Percentiles rank a stretch among this genome's conserved stretches.
Evolutionary conservation across 2,888 invertebrate genomes (phyloP).

Genomic region (Coecobrya sp.): DNA sequence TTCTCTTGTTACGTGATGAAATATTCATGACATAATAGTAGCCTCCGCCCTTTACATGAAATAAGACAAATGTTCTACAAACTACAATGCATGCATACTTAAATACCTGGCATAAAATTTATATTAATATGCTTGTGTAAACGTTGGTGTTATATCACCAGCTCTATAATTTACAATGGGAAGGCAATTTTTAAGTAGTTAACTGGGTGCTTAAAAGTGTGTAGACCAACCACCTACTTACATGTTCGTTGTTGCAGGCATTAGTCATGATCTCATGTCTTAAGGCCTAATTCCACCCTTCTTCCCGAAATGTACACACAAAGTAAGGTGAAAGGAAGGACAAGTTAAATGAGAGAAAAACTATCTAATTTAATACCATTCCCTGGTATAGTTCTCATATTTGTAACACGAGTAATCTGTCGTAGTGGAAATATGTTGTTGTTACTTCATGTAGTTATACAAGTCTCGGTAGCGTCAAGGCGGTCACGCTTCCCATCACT

Average conservation of each 20-base stretch:
- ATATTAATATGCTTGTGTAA: not conserved
- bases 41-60: not conserved
- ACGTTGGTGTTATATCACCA: not conserved
- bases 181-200: not conserved
- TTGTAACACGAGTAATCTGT: not conserved
- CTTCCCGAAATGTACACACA: not conserved
- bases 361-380: not conserved
- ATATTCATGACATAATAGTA: conserved; percentile 7
- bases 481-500: conserved; percentile 44
- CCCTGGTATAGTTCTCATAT: not conserved
- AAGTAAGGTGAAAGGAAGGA: not conserved
- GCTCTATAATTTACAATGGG: not conserved
- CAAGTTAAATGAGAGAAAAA: not conserved
- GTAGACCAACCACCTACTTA: not conserved
- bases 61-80: not conserved
- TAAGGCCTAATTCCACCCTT: not conserved
- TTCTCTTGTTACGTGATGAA: not conserved
- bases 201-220: not conserved
- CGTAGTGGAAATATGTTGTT: not conserved
- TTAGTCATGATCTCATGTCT: not conserved
- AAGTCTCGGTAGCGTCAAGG: not conserved
- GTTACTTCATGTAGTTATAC: not conserved
- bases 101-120: not conserved
- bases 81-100: not conserved
- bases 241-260: not conserved